Percentiles rank a stretch among this genome's conserved stretches.
These are phyloP conservation scores for Morinoia aosen DNA, from an alignment of 2,888 invertebrate genomes.

Conservation along the genomic window DNA sequence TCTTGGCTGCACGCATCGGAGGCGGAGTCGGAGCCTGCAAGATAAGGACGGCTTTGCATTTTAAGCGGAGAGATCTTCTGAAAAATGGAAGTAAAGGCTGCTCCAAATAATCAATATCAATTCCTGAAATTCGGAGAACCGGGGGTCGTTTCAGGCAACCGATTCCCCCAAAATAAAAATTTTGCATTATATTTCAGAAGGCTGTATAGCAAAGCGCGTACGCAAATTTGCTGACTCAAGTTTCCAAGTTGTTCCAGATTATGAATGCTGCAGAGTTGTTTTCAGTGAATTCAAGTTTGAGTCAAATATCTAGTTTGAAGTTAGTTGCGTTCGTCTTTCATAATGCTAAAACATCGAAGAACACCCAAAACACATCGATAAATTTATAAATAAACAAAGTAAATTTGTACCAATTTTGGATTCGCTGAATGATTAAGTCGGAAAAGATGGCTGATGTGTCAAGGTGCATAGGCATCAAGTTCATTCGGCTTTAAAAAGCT, in stretches of 20 bases:
- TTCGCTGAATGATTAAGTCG: too few species aligned
- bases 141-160: neutral
- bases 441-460: too few species aligned
- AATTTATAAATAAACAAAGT: neutral
- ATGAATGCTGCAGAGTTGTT: neutral
- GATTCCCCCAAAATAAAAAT: neutral
- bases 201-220: neutral
- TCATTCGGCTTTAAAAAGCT: too few species aligned
- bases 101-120: neutral
- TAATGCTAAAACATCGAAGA: neutral
- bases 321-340: neutral
- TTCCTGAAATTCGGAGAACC: neutral
- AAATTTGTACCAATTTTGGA: too few species aligned
- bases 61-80: neutral
- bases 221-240: too few species aligned
- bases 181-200: neutral
- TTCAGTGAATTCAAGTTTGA: neutral
- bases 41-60: conserved; percentile 12
- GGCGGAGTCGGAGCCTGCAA: neutral
- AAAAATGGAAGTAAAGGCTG: neutral
- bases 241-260: neutral
- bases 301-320: neutral
- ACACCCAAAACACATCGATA: neutral
- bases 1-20: neutral
- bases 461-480: too few species aligned